Evolutionary conservation across 2,888 invertebrate species (phyloP).

Genomic region (Mythimna ferrago): DNA sequence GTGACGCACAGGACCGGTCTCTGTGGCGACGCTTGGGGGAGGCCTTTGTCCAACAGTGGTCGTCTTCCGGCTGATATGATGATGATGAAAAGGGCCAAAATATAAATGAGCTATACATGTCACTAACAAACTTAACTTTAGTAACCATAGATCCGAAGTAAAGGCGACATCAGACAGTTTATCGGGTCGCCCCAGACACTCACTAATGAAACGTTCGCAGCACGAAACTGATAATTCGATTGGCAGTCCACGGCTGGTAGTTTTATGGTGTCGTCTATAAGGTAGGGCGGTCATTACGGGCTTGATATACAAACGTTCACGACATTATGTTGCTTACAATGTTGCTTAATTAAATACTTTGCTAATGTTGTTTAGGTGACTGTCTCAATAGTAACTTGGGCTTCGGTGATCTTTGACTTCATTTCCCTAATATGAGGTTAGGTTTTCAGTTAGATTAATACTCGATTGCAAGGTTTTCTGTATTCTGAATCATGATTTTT

Average conservation of each 20-base stretch:
- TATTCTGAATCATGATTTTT: neutral
- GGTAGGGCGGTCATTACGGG: conserved; percentile 70
- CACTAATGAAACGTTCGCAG: conserved; percentile 60
- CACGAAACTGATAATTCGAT: conserved; percentile 64
- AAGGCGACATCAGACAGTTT: conserved; percentile 35
- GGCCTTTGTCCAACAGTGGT: no score
- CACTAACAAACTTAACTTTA: conserved; percentile 15
- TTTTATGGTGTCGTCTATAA: conserved; percentile 69
- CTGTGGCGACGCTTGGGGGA: no score
- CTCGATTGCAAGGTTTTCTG: neutral
- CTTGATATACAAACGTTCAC: conserved; percentile 60
- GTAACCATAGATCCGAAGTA: conserved; percentile 17
- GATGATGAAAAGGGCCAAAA: no score
- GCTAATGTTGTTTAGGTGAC: conserved; percentile 24
- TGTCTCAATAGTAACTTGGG: conserved; percentile 10
- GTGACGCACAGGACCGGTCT: no score
- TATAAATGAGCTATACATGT: neutral
- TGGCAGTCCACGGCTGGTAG: conserved; percentile 66
- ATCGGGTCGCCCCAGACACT: conserved; percentile 37
- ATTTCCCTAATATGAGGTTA: neutral
- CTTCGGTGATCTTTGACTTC: conserved; percentile 13
- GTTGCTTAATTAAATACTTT: conserved; percentile 54
- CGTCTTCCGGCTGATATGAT: no score
- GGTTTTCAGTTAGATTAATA: neutral
- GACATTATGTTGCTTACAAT: conserved; percentile 43